These are phyloP conservation scores for Argyresthia goedartella DNA, from an alignment of 2,888 invertebrate species.

Conservation along the genomic window DNA sequence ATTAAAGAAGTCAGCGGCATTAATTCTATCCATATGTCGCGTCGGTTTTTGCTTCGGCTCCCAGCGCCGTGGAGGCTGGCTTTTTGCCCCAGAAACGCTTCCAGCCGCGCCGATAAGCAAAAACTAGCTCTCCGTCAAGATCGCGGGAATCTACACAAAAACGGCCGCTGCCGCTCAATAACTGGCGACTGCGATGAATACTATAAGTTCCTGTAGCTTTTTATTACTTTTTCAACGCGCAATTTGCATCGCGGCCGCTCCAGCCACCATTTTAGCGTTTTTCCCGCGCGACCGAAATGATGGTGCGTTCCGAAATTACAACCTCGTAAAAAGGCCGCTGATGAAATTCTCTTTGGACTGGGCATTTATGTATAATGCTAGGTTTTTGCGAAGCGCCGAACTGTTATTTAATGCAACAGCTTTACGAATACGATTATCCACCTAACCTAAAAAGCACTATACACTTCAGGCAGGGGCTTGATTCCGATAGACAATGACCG, in stretches of 20 bases:
- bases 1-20: constrained; percentile 64
- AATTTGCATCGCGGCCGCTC: constrained; percentile 55
- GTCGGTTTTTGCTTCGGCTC: constrained; percentile 45
- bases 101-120: constrained; percentile 41
- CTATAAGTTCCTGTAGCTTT: constrained; percentile 63
- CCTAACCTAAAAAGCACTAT: too few relatives aligned
- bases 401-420: constrained; percentile 7
- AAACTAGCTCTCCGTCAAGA: constrained; percentile 30
- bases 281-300: constrained; percentile 44
- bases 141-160: constrained; percentile 41
- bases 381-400: constrained; percentile 6
- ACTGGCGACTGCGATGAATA: constrained; percentile 63
- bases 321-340: constrained; percentile 36
- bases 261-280: constrained; percentile 50
- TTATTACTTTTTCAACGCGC: constrained; percentile 53
- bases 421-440: too few relatives aligned
- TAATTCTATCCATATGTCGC: constrained; percentile 63
- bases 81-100: constrained; percentile 54
- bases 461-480: too few relatives aligned
- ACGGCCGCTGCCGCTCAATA: constrained; percentile 52
- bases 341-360: constrained; percentile 55
- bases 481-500: too few relatives aligned
- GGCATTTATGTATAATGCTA: constrained; percentile 41
- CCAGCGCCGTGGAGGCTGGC: constrained; percentile 46
- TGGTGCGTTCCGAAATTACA: constrained; percentile 46